These are phyloP conservation scores for Loriculus beryllinus DNA, from an alignment of 2,797 vertebrate species.

Conservation along the genomic window DNA sequence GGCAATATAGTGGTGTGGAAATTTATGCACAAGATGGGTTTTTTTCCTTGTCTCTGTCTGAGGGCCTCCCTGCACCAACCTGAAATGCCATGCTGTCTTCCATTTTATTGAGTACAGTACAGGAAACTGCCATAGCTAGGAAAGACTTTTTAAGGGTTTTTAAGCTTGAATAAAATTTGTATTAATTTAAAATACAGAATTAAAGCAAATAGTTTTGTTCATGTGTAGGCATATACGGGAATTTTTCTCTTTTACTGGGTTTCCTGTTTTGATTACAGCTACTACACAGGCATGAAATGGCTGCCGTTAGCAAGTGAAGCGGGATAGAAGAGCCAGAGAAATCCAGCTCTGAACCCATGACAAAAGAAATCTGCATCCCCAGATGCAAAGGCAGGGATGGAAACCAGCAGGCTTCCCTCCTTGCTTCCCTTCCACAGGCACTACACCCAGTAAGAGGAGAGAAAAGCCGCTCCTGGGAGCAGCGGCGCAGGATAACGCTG, in stretches of 20 bases:
- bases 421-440: neutral
- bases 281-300: fast-evolving
- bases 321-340: neutral
- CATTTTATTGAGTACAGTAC: neutral
- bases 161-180: neutral
- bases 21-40: neutral
- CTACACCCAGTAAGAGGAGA: neutral
- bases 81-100: neutral
- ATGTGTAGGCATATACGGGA: fast-evolving
- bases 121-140: neutral
- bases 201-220: neutral
- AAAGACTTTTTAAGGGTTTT: neutral
- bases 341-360: neutral
- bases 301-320: neutral
- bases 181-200: neutral
- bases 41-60: neutral
- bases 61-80: neutral
- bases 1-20: neutral
- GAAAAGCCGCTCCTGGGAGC: too few relatives aligned
- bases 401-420: neutral
- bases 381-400: neutral
- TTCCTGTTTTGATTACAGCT: neutral
- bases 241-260: neutral
- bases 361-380: neutral
- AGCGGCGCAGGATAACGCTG: fast-evolving